Percentiles rank a stretch among this genome's conserved stretches.
phyloP scores from a whole-genome alignment of 2,113 vertebrate genomes.

The Ardeotis arabs region DNA sequence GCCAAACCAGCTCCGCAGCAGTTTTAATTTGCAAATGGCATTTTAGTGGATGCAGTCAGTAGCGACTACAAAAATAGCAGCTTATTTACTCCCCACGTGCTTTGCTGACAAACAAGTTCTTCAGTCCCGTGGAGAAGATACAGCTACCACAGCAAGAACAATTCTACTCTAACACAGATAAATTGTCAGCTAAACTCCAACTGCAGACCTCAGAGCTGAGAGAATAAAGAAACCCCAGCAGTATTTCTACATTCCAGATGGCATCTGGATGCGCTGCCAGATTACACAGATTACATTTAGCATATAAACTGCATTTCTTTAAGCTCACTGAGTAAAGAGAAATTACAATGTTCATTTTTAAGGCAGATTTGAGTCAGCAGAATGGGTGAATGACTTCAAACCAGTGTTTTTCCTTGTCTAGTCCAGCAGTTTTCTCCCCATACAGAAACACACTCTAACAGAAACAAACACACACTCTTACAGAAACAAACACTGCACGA shows the following conservation, averaged over 20 bases:
- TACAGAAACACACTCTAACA: background rate
- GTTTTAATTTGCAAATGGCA: background rate
- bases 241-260: background rate
- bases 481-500: accelerated
- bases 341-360: accelerated
- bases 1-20: background rate
- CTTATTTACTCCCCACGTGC: background rate
- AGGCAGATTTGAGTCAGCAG: background rate
- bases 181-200: background rate
- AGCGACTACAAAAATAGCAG: background rate
- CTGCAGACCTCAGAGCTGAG: background rate
- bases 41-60: background rate
- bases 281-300: no score
- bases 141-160: background rate
- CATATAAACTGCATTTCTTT: no score
- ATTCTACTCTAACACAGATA: background rate
- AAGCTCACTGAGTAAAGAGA: background rate
- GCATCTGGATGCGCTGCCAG: background rate
- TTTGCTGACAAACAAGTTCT: background rate
- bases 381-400: background rate
- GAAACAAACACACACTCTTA: background rate
- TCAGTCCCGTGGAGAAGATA: background rate
- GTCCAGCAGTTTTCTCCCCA: background rate
- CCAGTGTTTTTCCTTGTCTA: background rate
- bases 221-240: background rate